phyloP scores from a whole-genome alignment of 2,888 invertebrate species.

The Oscheius onirici region DNA sequence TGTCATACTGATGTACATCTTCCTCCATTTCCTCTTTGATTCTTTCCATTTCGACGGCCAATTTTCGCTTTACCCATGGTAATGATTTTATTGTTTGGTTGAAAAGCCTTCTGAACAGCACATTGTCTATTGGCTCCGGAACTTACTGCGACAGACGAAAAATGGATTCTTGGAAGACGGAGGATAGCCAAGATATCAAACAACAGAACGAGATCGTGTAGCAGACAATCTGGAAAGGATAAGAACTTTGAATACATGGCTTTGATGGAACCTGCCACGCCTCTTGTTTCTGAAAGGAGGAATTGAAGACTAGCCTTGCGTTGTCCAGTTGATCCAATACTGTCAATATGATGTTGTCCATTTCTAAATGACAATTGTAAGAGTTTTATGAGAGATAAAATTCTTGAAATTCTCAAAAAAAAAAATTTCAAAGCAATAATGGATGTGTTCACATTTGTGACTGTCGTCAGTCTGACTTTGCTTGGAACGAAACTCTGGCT shows the following conservation, averaged over 20 bases:
- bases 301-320: conserved; percentile 53
- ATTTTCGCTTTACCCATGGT: conserved; percentile 46
- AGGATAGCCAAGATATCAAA: conserved; percentile 35
- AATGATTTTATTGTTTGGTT: conserved; percentile 36
- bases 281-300: conserved; percentile 59
- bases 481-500: too few species aligned
- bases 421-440: too few species aligned
- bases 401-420: background rate
- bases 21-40: conserved; percentile 54
- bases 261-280: conserved; percentile 60
- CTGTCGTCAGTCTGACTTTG: too few species aligned
- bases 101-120: background rate
- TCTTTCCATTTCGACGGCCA: conserved; percentile 46
- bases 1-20: conserved; percentile 53
- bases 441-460: too few species aligned
- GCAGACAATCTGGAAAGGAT: conserved; percentile 52
- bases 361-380: background rate
- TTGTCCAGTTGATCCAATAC: conserved; percentile 58
- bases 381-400: background rate
- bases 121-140: background rate
- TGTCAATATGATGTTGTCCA: background rate
- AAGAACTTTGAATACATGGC: background rate
- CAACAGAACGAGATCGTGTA: conserved; percentile 45
- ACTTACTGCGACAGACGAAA: background rate
- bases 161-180: background rate